phyloP scores from a whole-genome alignment of 2,113 vertebrate species.

The Lophius piscatorius region DNA sequence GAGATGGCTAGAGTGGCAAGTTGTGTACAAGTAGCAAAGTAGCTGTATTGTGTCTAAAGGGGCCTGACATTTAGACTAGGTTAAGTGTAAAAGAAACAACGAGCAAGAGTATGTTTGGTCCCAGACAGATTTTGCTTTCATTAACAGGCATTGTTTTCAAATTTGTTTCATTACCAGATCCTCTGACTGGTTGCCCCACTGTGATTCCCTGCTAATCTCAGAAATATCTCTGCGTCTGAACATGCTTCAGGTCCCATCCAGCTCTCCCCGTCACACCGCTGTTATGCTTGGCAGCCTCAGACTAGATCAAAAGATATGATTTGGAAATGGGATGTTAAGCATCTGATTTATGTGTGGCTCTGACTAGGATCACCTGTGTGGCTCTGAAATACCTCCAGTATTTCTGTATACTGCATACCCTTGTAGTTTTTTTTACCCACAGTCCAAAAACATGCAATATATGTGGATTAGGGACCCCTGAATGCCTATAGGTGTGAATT shows the following conservation, averaged over 20 bases:
- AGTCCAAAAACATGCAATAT: too few relatives aligned
- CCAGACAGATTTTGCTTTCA: conserved; percentile 25
- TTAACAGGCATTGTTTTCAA: conserved; percentile 37
- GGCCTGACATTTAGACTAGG: too few relatives aligned
- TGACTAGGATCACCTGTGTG: too few relatives aligned
- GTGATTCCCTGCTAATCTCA: conserved; percentile 69
- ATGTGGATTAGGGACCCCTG: too few relatives aligned
- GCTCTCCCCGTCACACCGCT: conserved; percentile 37
- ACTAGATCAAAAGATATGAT: conserved; percentile 64
- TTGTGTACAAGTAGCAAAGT: not conserved
- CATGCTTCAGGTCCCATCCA: conserved; percentile 61
- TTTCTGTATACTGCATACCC: too few relatives aligned
- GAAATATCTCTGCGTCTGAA: conserved; percentile 72
- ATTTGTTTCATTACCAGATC: conserved; percentile 50
- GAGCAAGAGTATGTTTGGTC: conserved; percentile 1
- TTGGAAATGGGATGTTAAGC: conserved; percentile 44
- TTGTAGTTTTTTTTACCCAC: too few relatives aligned
- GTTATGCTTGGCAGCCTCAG: conserved; percentile 70
- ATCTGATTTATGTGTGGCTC: conserved; percentile 49
- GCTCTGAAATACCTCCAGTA: too few relatives aligned
- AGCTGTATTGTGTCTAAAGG: too few relatives aligned
- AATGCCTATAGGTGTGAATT: too few relatives aligned
- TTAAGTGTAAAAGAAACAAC: not conserved
- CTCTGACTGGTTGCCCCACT: conserved; percentile 49
- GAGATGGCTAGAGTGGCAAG: not conserved